Base-by-base conservation (phyloP, 2,797 vertebrate species). In the Macrochelys suwanniensis region DNA sequence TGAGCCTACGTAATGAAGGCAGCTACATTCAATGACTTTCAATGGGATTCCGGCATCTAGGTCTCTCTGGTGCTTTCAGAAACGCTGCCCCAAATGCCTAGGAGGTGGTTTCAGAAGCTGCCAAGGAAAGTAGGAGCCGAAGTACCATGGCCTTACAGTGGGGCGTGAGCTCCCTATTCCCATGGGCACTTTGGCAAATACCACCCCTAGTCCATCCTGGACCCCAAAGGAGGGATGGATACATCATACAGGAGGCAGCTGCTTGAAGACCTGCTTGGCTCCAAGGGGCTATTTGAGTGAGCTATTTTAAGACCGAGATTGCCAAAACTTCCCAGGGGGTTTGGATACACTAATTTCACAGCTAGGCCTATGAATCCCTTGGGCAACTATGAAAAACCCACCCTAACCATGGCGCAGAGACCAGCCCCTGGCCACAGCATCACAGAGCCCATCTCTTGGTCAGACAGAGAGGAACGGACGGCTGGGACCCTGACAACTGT, bases 401-500 rank as follows among this genome's bases (percentile, higher is more conserved):
- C 10, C 5, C 19, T 42, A 23, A 42, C 11, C 9, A 23, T 42
- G 5, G 37, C 5, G n/a, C n/a, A 71, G n/a, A 42, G 19, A 11
- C n/a, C 65, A 71, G n/a, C 19, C 65, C 5, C n/a, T 37, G 65
- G n/a, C 9, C n/a, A 71, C n/a, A 71, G 10, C 65, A 71, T 42
- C 9, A 1, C 65, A 42, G n/a, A 37, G 8, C 33, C 8, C 17
- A 68, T 37, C 8, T 33, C 17, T 68, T 68, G 65, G 19, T 42
- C 10, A 5, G 65, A 21, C 65, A 42, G n/a, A 19, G 5, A 68
- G 61, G 8, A 17, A 5, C 0, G 17, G 61, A n/a, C 0, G 8
- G 17, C 17, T 19, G 33, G 61, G 65, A 42, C 5, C 4, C 19
- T 71, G 19, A 5, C 10, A 37, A 23, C n/a, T 23, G 10, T 42